Evolutionary conservation across 2,797 vertebrate species (phyloP).

Genomic region (Sphaeramia orbicularis): DNA sequence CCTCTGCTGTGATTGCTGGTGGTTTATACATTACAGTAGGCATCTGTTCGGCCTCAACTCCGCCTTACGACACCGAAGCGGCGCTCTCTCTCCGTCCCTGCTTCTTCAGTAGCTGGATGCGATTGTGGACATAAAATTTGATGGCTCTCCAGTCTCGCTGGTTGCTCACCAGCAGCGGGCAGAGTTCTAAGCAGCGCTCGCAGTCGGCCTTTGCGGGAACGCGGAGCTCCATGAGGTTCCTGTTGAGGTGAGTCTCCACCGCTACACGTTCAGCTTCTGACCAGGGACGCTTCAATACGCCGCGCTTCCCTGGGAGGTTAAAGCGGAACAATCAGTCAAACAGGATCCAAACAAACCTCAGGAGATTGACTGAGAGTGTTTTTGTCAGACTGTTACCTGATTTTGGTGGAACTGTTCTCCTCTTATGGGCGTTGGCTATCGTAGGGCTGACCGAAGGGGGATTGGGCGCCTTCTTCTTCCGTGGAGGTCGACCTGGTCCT

Average conservation of each 20-base stretch:
- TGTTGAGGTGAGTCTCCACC: slow-evolving; percentile 86
- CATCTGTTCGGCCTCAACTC: slow-evolving; percentile 6
- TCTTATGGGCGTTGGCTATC: slow-evolving; percentile 70
- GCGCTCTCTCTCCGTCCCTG: slow-evolving; percentile 81
- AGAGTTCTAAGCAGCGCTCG: slow-evolving; percentile 87
- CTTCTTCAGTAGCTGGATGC: slow-evolving; percentile 88
- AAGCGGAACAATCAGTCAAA: background rate
- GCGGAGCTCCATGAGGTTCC: slow-evolving; percentile 84
- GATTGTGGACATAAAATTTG: slow-evolving; percentile 90
- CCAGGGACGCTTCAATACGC: slow-evolving; percentile 88
- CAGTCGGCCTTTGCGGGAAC: slow-evolving; percentile 88
- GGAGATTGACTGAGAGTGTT: no score
- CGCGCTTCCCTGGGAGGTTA: slow-evolving; percentile 80
- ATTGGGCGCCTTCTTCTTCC: slow-evolving; percentile 69
- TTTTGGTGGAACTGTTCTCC: slow-evolving; percentile 81
- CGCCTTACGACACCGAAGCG: slow-evolving; percentile 67
- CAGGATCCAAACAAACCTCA: background rate
- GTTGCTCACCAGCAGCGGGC: slow-evolving; percentile 87
- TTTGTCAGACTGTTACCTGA: slow-evolving; percentile 69
- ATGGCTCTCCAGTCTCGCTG: slow-evolving; percentile 88
- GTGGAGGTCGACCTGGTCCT: slow-evolving; percentile 70
- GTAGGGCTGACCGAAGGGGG: slow-evolving; percentile 55
- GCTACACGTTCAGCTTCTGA: slow-evolving; percentile 86
- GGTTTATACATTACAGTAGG: slow-evolving; percentile 58
- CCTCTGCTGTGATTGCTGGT: slow-evolving; percentile 66